A percentile compares a stretch with the other conserved stretches of the same genome.
These are phyloP conservation scores for Mactra quadrangularis DNA, from an alignment of 1,140 invertebrate species.

Conservation along the genomic window DNA sequence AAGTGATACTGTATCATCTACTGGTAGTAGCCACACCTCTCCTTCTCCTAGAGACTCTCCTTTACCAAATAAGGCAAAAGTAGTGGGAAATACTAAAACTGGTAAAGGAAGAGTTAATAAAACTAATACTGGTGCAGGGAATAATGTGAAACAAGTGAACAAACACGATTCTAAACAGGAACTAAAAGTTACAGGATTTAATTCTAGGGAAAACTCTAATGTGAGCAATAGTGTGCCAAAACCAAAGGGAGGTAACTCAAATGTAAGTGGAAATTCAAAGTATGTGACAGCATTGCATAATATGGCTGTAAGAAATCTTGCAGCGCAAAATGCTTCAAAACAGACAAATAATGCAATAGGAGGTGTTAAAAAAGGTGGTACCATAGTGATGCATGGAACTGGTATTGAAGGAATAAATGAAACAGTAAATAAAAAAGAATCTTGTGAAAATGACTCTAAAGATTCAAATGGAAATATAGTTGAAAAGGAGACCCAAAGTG, in stretches of 20 bases:
- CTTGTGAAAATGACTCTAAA: neutral
- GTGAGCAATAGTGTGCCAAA: conserved; percentile 20
- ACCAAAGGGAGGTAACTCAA: conserved; percentile 9
- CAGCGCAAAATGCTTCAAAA: conserved; percentile 32
- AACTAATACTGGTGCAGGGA: neutral
- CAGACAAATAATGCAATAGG: conserved; percentile 5
- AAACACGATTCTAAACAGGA: conserved; percentile 6
- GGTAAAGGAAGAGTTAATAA: conserved; percentile 1
- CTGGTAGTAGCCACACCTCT: conserved; percentile 50
- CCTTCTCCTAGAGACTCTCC: conserved; percentile 45
- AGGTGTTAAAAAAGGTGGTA: conserved; percentile 45
- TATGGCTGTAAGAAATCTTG: conserved; percentile 46
- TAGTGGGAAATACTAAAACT: neutral
- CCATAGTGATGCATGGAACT: conserved; percentile 43
- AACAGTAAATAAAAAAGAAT: neutral
- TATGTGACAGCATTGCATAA: conserved; percentile 28
- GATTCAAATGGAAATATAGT: neutral
- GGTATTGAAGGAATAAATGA: neutral
- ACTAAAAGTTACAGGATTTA: conserved; percentile 5
- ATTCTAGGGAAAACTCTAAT: neutral
- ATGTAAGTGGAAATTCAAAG: conserved; percentile 5
- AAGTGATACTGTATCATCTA: conserved; percentile 62
- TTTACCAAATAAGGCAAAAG: conserved; percentile 30
- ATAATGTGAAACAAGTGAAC: conserved; percentile 25
- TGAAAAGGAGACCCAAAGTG: neutral